Conservation (phyloP, 2,113 vertebrate species). For the Motacilla alba region DNA sequence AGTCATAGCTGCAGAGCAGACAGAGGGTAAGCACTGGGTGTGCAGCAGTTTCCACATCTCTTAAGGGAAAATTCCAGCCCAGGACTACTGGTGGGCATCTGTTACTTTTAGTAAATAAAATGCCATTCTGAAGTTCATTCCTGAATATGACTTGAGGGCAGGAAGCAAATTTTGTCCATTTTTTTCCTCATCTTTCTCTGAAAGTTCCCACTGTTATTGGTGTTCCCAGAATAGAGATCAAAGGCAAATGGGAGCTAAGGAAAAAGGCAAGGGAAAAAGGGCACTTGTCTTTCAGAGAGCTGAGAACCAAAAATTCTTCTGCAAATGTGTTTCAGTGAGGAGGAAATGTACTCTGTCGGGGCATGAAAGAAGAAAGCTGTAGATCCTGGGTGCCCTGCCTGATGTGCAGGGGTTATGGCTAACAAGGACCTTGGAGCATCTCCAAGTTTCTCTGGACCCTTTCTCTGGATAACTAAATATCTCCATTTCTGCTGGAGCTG, state of each 20-base stretch:
- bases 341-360: rapidly evolving
- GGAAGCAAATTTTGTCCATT: neutral
- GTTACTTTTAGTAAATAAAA: slow-evolving; percentile 32
- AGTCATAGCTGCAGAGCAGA: neutral
- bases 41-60: neutral
- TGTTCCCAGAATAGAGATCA: neutral
- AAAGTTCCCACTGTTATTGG: neutral
- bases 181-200: neutral
- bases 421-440: neutral
- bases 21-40: neutral
- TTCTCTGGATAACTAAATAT: neutral
- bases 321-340: neutral
- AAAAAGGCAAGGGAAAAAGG: neutral
- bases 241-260: neutral
- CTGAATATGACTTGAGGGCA: neutral
- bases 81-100: neutral
- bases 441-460: neutral
- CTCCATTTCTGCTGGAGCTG: neutral
- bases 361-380: neutral
- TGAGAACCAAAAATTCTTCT: neutral
- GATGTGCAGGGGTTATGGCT: neutral
- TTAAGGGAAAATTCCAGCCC: neutral
- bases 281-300: neutral
- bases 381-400: neutral
- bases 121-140: neutral